Base-by-base conservation (phyloP, 2,888 invertebrate genomes). In the Noctua janthe region DNA sequence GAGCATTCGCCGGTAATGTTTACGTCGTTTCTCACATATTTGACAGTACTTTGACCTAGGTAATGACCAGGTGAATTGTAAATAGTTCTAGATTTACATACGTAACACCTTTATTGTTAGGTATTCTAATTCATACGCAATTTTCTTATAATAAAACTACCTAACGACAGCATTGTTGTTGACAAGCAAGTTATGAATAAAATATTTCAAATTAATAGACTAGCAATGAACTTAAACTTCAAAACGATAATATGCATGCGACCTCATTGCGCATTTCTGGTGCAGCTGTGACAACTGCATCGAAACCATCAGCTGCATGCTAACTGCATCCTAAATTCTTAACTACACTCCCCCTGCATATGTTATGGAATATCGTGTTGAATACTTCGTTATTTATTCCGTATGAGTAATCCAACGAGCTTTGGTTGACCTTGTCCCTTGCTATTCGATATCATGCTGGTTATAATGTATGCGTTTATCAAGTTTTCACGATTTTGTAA, bases 391-490 rank as follows among this genome's bases (percentile, higher is more conserved):
- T 43, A 81, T 69, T n/a, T 15, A 76, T 77, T 15, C 20, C 23
- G 39, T 51, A 5, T n/a, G 15, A 54, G 71, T 64, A 59, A 29
- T 29, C n/a, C 17, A 29, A 20, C 23, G n/a, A 75, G 51, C 56
- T 79, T 71, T 47, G 62, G 5, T 35, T 87, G 71, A 8, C 87
- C 72, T 87, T 87, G 69, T 47, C 59, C 54, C 71, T 49, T 73
- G 66, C 51, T 74, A 70, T 67, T 43, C 23, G 49, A 75, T 83
- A 74, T 59, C 47, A 35, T 35, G 23, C 51, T 59, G 29, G 51
- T n/a, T 87, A 29, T 75, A 75, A 84, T 83, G 29, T 87, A 83
- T 83, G 74, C 74, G 72, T 67, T 79, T 87, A 87, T 79, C 74
- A 73, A 75, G 72, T 84, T 75, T 84, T 73, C 69, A 79, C 64